phyloP scores from a whole-genome alignment of 2,797 vertebrate species.

The Serranus cabrilla region DNA sequence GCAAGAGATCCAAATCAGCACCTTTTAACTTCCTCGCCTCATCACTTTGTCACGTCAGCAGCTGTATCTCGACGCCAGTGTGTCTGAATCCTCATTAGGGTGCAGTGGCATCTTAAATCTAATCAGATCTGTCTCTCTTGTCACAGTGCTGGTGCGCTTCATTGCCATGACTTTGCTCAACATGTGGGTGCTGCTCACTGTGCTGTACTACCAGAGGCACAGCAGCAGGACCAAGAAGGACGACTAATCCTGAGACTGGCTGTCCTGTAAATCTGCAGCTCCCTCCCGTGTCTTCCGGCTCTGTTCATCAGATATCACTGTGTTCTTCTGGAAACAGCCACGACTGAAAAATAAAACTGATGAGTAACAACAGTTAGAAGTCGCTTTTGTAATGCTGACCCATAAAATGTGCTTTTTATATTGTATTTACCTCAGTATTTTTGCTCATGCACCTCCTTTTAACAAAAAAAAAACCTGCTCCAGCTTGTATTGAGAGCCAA shows the following conservation, averaged over 20 bases:
- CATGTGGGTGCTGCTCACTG: constrained; percentile 90
- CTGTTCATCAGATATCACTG: neutral
- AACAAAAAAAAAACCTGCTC: constrained; percentile 24
- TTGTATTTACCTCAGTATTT: constrained; percentile 45
- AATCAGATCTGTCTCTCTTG: constrained; percentile 13
- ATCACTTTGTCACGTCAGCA: neutral
- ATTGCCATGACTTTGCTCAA: constrained; percentile 91
- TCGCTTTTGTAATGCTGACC: constrained; percentile 23
- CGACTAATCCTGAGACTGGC: constrained; percentile 70
- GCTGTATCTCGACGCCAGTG: neutral
- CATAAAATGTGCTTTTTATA: constrained; percentile 34
- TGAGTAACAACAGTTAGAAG: neutral
- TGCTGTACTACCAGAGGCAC: constrained; percentile 89
- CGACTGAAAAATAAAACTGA: neutral
- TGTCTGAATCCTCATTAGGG: neutral
- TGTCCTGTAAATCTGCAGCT: neutral
- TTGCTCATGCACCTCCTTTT: constrained; percentile 12
- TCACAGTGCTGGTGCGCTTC: constrained; percentile 92
- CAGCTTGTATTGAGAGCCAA: neutral
- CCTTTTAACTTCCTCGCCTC: neutral
- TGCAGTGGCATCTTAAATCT: neutral
- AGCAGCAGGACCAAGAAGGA: constrained; percentile 81
- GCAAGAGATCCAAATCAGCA: neutral
- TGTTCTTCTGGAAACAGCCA: neutral
- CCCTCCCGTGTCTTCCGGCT: neutral